Conservation (phyloP, 1,140 invertebrate species). For the Arion vulgaris region DNA sequence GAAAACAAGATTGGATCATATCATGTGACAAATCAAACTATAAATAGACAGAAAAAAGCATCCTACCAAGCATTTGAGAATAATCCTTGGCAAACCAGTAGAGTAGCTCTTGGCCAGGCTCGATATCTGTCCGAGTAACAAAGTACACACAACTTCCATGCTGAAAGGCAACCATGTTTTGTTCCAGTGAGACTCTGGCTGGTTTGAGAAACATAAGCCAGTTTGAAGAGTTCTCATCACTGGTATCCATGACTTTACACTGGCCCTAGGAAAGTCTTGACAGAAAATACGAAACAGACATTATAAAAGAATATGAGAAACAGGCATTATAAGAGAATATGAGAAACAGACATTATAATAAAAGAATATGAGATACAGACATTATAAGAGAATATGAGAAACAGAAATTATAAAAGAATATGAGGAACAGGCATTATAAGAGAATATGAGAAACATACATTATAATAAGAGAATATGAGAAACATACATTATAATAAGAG, state of each 20-base stretch:
- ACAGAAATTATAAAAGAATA: too few species aligned
- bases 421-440: too few species aligned
- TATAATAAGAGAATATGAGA: too few species aligned
- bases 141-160: constrained; percentile 52
- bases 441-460: too few species aligned
- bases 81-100: constrained; percentile 64
- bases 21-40: too few species aligned
- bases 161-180: constrained; percentile 61
- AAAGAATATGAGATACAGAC: too few species aligned
- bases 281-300: not conserved
- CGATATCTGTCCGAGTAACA: constrained; percentile 51
- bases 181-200: constrained; percentile 48
- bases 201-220: constrained; percentile 63
- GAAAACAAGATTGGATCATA: too few species aligned
- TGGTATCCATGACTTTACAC: constrained; percentile 46
- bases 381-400: too few species aligned
- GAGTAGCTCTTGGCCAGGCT: constrained; percentile 51
- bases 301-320: not conserved
- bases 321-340: too few species aligned
- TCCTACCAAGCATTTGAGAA: constrained; percentile 52
- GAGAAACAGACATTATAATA: too few species aligned
- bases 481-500: too few species aligned
- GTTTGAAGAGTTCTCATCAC: constrained; percentile 56
- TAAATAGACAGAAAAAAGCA: not conserved
- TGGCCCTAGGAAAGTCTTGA: constrained; percentile 40